These are phyloP conservation scores for Dinocampus coccinellae DNA, from an alignment of 2,888 invertebrate species.

Conservation along the genomic window DNA sequence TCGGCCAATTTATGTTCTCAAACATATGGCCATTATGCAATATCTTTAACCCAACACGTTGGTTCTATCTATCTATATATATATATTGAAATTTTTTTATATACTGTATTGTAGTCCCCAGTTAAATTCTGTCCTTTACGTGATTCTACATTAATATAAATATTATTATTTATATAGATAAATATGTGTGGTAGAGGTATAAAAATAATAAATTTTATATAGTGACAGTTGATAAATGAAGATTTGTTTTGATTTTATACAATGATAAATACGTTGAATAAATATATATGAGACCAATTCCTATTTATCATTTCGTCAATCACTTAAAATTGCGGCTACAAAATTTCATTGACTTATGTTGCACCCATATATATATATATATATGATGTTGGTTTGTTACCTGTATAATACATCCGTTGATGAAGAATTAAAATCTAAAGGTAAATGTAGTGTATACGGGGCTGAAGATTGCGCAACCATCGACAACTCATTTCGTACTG, in stretches of 20 bases:
- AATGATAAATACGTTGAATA: neutral
- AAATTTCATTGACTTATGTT: constrained; percentile 8
- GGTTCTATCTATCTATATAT: neutral
- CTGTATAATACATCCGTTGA: constrained; percentile 20
- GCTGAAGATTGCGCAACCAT: constrained; percentile 52
- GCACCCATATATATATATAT: neutral
- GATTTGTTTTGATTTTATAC: constrained; percentile 8
- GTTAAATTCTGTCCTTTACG: neutral
- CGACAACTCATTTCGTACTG: constrained; percentile 57
- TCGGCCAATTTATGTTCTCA: constrained; percentile 28
- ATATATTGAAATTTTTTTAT: neutral
- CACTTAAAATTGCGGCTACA: neutral
- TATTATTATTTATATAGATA: too few relatives aligned
- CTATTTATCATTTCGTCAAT: neutral
- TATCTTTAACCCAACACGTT: constrained; percentile 4
- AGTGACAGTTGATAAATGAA: constrained; percentile 14
- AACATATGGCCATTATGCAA: constrained; percentile 27
- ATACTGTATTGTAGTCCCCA: neutral
- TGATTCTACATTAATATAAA: neutral
- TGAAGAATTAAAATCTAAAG: neutral
- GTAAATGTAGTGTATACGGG: constrained; percentile 1
- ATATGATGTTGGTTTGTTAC: neutral
- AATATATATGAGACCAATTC: neutral
- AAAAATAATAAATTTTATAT: neutral
- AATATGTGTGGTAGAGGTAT: too few relatives aligned